These are phyloP conservation scores for Argyrosomus regius DNA, from an alignment of 2,797 vertebrate genomes.

Conservation along the genomic window DNA sequence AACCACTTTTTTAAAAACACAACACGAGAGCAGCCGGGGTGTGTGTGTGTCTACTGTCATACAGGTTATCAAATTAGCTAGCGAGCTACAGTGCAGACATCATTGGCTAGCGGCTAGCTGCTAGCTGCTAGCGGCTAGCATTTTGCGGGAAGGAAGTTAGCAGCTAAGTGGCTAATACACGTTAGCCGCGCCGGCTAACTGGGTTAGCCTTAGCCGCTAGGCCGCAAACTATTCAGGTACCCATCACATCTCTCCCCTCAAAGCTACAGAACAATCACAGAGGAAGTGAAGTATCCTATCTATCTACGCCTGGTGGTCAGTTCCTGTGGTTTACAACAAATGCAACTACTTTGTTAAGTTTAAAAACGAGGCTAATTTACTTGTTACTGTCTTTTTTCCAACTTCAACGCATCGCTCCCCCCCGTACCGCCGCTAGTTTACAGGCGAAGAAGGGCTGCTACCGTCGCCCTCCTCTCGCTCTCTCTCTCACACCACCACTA, in stretches of 20 bases:
- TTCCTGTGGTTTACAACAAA: constrained; percentile 48
- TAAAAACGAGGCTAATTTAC: constrained; percentile 76
- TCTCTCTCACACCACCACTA: constrained; percentile 50
- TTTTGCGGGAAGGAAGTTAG: constrained; percentile 80
- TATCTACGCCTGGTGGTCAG: constrained; percentile 30
- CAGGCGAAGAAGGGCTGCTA: constrained; percentile 74
- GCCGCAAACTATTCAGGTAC: constrained; percentile 90
- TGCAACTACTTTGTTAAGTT: constrained; percentile 80
- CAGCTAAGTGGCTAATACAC: constrained; percentile 56
- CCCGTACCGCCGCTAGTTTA: constrained; percentile 76
- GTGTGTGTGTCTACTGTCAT: constrained; percentile 56
- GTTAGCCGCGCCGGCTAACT: constrained; percentile 67
- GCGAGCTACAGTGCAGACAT: constrained; percentile 62
- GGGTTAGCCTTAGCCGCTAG: constrained; percentile 86
- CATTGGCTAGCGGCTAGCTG: constrained; percentile 65
- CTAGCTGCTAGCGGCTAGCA: constrained; percentile 67
- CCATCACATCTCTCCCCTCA: constrained; percentile 77
- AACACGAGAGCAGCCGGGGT: constrained; percentile 16
- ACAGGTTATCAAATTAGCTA: constrained; percentile 66
- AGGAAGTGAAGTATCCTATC: constrained; percentile 68
- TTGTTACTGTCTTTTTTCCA: constrained; percentile 82
- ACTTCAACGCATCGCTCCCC: constrained; percentile 83
- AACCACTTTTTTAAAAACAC: constrained; percentile 34
- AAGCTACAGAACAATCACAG: constrained; percentile 70
- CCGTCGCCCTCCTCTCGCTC: constrained; percentile 65